Percentiles rank a stretch among this genome's conserved stretches.
These are phyloP conservation scores for Bemisia tabaci DNA, from an alignment of 1,140 invertebrate genomes.

Conservation along the genomic window DNA sequence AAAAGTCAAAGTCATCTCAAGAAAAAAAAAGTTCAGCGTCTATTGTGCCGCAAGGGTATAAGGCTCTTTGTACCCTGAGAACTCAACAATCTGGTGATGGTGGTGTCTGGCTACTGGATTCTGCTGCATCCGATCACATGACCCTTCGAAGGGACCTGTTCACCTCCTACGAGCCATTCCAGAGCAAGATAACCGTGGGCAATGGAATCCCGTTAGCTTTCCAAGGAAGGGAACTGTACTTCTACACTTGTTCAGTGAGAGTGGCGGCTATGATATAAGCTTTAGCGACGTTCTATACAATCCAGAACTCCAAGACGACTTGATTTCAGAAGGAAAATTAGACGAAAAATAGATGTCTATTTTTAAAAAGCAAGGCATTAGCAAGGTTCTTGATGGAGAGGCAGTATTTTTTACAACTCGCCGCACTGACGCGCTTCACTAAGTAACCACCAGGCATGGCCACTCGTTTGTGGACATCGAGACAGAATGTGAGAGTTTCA, in stretches of 20 bases:
- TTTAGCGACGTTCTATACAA: neutral
- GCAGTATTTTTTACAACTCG: neutral
- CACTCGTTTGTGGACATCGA: no score
- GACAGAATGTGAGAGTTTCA: no score
- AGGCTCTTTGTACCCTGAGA: neutral
- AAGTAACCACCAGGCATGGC: no score
- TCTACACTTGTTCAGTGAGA: neutral
- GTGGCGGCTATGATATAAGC: neutral
- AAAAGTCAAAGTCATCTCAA: no score
- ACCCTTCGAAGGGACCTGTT: neutral
- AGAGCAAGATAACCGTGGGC: neutral
- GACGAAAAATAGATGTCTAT: constrained; percentile 5
- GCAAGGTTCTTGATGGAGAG: neutral
- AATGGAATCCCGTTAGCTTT: neutral
- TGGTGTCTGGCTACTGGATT: neutral
- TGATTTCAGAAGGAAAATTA: constrained; percentile 4
- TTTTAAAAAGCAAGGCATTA: neutral
- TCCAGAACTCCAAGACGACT: constrained; percentile 2
- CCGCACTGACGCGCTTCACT: neutral
- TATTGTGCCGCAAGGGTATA: neutral
- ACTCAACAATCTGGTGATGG: neutral
- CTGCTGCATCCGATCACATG: neutral
- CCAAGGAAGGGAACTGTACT: neutral
- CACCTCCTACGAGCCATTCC: neutral
- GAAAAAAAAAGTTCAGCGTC: neutral